These are phyloP conservation scores for Eupithecia vulgata DNA, from an alignment of 2,888 invertebrate genomes.

Conservation along the genomic window DNA sequence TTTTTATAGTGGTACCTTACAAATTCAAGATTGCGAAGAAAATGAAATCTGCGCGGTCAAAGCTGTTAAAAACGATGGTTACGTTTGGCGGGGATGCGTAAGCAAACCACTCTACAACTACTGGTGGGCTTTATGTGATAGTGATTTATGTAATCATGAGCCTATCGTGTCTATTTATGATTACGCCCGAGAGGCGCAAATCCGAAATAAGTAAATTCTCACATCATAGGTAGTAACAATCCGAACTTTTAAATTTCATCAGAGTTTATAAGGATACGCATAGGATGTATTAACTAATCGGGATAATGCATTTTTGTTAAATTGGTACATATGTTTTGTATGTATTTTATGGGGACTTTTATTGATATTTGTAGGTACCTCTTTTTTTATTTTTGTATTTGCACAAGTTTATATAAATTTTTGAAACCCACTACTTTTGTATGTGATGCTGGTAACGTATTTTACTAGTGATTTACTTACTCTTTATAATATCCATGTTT, in stretches of 20 bases:
- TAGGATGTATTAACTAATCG: not conserved
- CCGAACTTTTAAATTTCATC: not conserved
- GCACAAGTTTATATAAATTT: not conserved
- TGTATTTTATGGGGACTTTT: not conserved
- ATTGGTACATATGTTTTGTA: not conserved
- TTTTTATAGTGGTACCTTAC: constrained; percentile 58
- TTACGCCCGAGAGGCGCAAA: constrained; percentile 27
- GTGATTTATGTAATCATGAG: constrained; percentile 68
- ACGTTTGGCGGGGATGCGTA: constrained; percentile 72
- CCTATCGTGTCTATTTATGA: constrained; percentile 58
- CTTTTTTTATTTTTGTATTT: not conserved
- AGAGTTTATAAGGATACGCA: not conserved
- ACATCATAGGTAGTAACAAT: not conserved
- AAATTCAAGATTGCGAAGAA: constrained; percentile 58
- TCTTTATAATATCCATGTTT: not conserved
- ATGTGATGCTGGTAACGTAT: not conserved
- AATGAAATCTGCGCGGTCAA: constrained; percentile 70
- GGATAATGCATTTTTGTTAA: not conserved
- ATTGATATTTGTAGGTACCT: not conserved
- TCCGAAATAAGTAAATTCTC: not conserved
- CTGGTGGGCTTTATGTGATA: constrained; percentile 66
- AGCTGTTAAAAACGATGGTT: constrained; percentile 61
- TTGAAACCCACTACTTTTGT: not conserved
- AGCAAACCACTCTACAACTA: constrained; percentile 67
- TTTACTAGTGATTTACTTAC: not conserved